These are phyloP conservation scores for Cheilosia vulpina DNA, from an alignment of 2,888 invertebrate species.

Conservation along the genomic window DNA sequence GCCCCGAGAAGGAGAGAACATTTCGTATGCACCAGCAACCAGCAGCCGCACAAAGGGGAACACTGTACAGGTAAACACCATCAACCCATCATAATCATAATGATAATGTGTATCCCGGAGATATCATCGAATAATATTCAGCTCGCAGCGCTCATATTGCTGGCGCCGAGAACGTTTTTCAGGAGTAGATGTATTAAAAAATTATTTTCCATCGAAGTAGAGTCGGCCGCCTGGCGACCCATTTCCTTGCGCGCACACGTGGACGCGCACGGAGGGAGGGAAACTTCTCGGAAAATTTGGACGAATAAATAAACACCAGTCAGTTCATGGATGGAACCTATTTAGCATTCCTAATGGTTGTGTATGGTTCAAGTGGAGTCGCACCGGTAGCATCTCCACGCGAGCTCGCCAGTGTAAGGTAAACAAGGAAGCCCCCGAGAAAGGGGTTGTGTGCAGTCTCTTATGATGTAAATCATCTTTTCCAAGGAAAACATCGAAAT, in stretches of 20 bases:
- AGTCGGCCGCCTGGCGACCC: constrained; percentile 40
- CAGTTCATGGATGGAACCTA: constrained; percentile 48
- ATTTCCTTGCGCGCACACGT: constrained; percentile 53
- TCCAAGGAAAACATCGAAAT: constrained; percentile 33
- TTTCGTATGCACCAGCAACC: constrained; percentile 53
- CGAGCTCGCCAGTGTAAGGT: constrained; percentile 4
- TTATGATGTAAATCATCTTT: constrained; percentile 67
- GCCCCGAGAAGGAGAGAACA: constrained; percentile 15
- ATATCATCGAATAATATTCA: constrained; percentile 72
- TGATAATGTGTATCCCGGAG: constrained; percentile 70
- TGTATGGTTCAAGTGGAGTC: constrained; percentile 8
- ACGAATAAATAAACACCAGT: constrained; percentile 61
- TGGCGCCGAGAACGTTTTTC: constrained; percentile 53
- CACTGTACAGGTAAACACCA: constrained; percentile 5
- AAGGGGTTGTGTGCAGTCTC: constrained; percentile 42
- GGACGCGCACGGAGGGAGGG: constrained; percentile 8
- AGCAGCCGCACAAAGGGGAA: constrained; percentile 2
- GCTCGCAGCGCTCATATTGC: constrained; percentile 47
- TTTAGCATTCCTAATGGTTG: constrained; percentile 72
- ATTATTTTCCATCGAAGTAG: constrained; percentile 58
- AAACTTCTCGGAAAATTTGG: constrained; percentile 66
- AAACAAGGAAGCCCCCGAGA: constrained; percentile 65
- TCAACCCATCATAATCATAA: constrained; percentile 67
- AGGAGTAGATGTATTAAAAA: background rate
- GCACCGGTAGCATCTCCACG: background rate